Evolutionary conservation across 2,888 invertebrate genomes (phyloP), one percentile per base, ranked within the genome.

Genomic region (Apamea monoglypha): DNA sequence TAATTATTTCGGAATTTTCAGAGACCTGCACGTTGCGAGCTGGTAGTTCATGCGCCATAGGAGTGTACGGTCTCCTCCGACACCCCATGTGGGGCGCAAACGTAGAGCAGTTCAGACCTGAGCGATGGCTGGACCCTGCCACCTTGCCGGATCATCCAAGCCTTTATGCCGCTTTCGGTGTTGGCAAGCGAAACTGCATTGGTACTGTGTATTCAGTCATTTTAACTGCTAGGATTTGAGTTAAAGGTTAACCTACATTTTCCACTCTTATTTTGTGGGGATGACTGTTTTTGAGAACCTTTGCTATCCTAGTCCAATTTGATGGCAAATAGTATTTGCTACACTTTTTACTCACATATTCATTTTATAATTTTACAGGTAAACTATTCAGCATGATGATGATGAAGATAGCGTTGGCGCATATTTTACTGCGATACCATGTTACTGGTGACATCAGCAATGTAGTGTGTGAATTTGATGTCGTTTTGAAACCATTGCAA

Each of bases 41-140:
- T 16, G 93, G 93, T 5, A 83, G 91, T 6, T 90, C 91, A 0
- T 92, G 93, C 76, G 81, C 93, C 40, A 68, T 93, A 76, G 89
- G 91, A 25, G 73, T 93, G 0, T 92, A 91, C 44, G 93, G 91
- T 0, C 87, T 94, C 56, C 92, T 94, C 80, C 91, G 92, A 14
- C 91, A 94, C 47, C 91, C 94, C 0, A 88, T 92, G 59, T 94
- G 94, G 94, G 94, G 94, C 5, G 74, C 90, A 0, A 94, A 94
- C 73, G 93, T 85, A 0, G 86, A 93, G 16, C 84, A 92, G 78
- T 94, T 95, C 85, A 92, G 87, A 25, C 94, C 94, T 0, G 94
- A 94, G 68, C 87, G 94, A 21, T 94, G 94, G 94, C 84, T 94
- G 16, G 88, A 93, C 61, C 90, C 92, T 0, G 80, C 88, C 8